Percentiles rank a stretch among this genome's conserved stretches.
Conservation (phyloP, 2,113 vertebrate genomes). For the Protobothrops mucrosquamatus region DNA sequence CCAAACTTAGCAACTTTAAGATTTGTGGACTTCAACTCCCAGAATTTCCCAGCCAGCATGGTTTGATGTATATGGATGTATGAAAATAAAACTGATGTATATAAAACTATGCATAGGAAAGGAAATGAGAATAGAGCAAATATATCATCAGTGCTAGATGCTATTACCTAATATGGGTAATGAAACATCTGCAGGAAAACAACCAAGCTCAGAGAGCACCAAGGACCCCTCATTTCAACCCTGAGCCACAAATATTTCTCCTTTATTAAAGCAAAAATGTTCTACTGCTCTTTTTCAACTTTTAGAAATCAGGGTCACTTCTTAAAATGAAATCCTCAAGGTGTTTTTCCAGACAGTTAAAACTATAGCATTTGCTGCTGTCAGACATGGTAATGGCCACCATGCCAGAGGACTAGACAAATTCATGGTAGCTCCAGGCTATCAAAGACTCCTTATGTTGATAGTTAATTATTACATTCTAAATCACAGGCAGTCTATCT, state of each 20-base stretch:
- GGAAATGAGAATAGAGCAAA: background rate
- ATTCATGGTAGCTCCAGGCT: background rate
- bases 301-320: background rate
- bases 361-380: background rate
- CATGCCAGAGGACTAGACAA: background rate
- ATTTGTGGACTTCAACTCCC: background rate
- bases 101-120: too few species aligned
- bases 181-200: too few species aligned
- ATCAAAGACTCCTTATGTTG: background rate
- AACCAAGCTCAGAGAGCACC: too few species aligned
- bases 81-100: too few species aligned
- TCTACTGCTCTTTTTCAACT: background rate
- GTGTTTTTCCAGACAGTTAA: background rate
- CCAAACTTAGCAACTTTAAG: background rate
- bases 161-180: too few species aligned
- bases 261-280: background rate
- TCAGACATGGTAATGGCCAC: background rate
- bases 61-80: too few species aligned
- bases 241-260: too few species aligned
- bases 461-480: background rate
- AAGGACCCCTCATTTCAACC: too few species aligned
- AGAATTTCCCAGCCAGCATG: too few species aligned
- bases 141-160: background rate
- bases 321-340: background rate
- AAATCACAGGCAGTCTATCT: background rate